These are phyloP conservation scores for Tokudaia tokunoshimensis DNA, from an alignment of 2,797 vertebrate genomes.

Conservation along the genomic window DNA sequence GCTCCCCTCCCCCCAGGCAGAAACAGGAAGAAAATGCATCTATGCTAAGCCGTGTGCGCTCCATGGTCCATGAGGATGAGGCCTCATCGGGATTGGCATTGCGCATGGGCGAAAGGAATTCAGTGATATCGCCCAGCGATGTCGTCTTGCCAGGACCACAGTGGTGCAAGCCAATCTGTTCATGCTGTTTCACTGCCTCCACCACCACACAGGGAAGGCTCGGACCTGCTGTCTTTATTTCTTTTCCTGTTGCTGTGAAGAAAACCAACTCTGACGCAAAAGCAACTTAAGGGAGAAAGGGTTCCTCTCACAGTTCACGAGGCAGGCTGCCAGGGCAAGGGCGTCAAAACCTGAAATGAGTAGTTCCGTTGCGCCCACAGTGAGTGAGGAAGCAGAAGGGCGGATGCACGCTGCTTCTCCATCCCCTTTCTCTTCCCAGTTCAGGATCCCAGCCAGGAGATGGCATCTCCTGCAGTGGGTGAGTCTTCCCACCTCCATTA, in stretches of 20 bases:
- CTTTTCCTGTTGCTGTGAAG: background rate
- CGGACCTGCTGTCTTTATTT: background rate
- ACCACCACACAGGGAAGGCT: fast-evolving
- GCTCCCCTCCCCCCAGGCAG: fast-evolving
- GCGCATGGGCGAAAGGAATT: background rate
- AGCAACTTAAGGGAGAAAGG: background rate
- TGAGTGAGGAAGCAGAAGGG: background rate
- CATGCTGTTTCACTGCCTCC: background rate
- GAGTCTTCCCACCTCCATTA: background rate
- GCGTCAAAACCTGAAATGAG: background rate
- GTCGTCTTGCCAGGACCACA: fast-evolving
- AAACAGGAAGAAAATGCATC: background rate
- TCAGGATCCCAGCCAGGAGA: background rate
- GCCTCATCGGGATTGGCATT: background rate
- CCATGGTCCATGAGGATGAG: background rate
- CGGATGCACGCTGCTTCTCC: background rate
- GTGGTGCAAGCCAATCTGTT: fast-evolving
- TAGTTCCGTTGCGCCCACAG: background rate
- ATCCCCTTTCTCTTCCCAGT: background rate
- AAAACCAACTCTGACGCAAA: background rate
- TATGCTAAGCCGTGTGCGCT: background rate
- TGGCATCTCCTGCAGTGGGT: background rate
- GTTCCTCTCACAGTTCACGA: background rate
- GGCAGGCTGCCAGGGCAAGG: background rate
- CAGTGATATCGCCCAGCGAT: background rate